phyloP scores from a whole-genome alignment of 2,888 invertebrate genomes.

The Himalopsyche tibetana region DNA sequence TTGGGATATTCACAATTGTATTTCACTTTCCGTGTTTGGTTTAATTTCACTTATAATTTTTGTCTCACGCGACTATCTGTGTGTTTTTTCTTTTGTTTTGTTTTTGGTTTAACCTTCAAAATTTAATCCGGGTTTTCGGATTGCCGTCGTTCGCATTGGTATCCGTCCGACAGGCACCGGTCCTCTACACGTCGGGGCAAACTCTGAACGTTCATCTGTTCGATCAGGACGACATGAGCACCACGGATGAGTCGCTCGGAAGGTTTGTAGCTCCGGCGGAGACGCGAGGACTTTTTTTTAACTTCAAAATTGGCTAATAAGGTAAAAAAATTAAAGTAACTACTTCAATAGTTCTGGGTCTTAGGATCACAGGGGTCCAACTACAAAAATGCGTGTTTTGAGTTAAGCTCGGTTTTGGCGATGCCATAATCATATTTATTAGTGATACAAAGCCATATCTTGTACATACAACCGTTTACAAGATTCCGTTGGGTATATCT shows the following conservation, averaged over 20 bases:
- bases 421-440: too few species aligned
- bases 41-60: constrained; percentile 36
- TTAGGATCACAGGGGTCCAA: too few species aligned
- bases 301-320: not conserved
- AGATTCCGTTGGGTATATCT: too few species aligned
- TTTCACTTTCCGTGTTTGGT: constrained; percentile 18
- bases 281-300: not conserved
- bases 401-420: too few species aligned
- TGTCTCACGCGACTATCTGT: constrained; percentile 46
- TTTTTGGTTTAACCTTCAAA: constrained; percentile 69
- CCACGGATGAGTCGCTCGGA: constrained; percentile 91
- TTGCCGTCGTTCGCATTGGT: constrained; percentile 54
- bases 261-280: constrained; percentile 79
- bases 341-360: too few species aligned
- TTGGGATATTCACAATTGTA: too few species aligned
- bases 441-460: too few species aligned
- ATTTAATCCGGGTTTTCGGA: constrained; percentile 34
- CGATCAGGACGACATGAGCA: constrained; percentile 91
- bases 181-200: constrained; percentile 83
- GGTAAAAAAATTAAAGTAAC: too few species aligned
- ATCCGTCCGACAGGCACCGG: constrained; percentile 72
- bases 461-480: too few species aligned
- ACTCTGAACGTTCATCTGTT: constrained; percentile 85
- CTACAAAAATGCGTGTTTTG: too few species aligned
- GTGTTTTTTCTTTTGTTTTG: constrained; percentile 66